Evolutionary conservation across 2,797 vertebrate species (phyloP), one percentile per base, ranked within the genome.

Genomic region (Numenius phaeopus): DNA sequence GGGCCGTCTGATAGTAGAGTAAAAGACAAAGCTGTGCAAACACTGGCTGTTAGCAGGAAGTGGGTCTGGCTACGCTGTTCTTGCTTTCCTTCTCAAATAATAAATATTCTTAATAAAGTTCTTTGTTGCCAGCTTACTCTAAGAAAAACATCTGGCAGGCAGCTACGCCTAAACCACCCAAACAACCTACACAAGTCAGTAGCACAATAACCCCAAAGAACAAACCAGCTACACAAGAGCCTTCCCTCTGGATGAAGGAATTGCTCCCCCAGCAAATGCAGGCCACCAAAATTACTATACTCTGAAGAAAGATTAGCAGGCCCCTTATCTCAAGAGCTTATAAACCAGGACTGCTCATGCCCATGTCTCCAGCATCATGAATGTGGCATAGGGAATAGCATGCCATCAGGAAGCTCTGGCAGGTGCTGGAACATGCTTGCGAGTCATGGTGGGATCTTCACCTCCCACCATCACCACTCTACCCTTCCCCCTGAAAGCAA

Each of bases 301-400:
- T 71, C 26, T 11, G 16, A 23, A 50, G 52, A 72, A 54, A 79
- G 21, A 57, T 20, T 7, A 89, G 30, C 34, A 73, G n/a, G 10
- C 10, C 6, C 10, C 37, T 61, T 27, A 81, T 19, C 40, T 89
- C 72, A 71, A 47, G 34, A 77, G 39, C 27, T 47, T 66, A 2
- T 11, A 89, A 32, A 14, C 44, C 65, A 83, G 50, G 57, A 47
- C 17, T 55, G 20, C 54, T 76, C 29, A 24, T 5, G 5, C 11
- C 70, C 14, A 7, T 0, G 5, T 47, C 59, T 83, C 55, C n/a
- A 86, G 73, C 64, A 69, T 23, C 32, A 13, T 1, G 13, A 62
- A 62, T 0, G 0, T 9, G 40, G 47, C 50, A 50, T 0, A 0
- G 73, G 37, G 23, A 94, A 24, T 55, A 77, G 69, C 4, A 3